These are phyloP conservation scores for Smutsia gigantea DNA, from an alignment of 2,797 vertebrate genomes.

Conservation along the genomic window DNA sequence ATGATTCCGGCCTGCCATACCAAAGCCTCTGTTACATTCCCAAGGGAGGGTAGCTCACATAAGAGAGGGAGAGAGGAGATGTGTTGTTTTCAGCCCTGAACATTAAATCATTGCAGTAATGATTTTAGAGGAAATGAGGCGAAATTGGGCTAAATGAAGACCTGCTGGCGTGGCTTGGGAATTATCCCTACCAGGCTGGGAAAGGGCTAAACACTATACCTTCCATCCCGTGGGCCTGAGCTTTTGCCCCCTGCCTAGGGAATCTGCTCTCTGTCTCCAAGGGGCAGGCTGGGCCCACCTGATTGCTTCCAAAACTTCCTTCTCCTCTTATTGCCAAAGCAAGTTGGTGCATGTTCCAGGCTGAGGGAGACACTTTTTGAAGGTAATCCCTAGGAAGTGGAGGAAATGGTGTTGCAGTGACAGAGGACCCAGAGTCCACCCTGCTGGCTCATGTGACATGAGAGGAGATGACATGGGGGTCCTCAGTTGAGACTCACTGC, in stretches of 20 bases:
- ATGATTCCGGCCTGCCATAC: slow-evolving; percentile 34
- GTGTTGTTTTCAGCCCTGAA: slow-evolving; percentile 54
- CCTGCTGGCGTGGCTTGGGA: slow-evolving; percentile 58
- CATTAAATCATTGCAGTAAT: slow-evolving; percentile 73
- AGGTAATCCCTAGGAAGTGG: background rate
- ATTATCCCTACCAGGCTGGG: background rate
- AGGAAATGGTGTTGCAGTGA: background rate
- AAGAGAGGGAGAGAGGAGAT: slow-evolving; percentile 49
- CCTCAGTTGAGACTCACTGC: background rate
- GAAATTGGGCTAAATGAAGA: slow-evolving; percentile 76
- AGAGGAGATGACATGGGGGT: background rate
- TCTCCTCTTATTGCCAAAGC: background rate
- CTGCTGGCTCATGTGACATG: background rate
- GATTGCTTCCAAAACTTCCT: background rate
- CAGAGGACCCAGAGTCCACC: background rate
- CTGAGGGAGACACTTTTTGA: background rate
- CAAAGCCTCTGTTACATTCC: slow-evolving; percentile 76
- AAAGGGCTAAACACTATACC: background rate
- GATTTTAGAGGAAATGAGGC: slow-evolving; percentile 76
- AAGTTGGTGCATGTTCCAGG: background rate
- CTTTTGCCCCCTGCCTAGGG: background rate
- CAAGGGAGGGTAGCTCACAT: slow-evolving; percentile 49
- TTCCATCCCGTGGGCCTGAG: rapidly evolving
- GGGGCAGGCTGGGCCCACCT: background rate
- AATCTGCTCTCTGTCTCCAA: background rate